phyloP scores from a whole-genome alignment of 92 coral and sea anemone genomes.

The Epizoanthus illoricatus region DNA sequence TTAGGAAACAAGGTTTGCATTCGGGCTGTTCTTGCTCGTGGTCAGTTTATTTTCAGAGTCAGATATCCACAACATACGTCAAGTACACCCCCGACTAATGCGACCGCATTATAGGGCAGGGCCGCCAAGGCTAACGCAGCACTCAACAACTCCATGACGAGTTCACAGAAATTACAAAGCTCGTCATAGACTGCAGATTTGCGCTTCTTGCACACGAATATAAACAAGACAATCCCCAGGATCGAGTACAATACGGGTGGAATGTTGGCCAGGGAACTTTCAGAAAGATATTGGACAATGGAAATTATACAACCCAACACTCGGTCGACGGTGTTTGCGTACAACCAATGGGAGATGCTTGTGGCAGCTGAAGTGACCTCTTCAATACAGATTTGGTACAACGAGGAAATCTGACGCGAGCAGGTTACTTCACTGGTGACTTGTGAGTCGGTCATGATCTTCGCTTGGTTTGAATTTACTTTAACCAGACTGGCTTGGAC shows the following conservation, averaged over 20 bases:
- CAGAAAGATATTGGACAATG: neutral
- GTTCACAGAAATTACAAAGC: slow-evolving; percentile 40
- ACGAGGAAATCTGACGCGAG: neutral
- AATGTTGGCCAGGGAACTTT: neutral
- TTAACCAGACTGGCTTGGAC: no score
- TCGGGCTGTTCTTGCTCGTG: no score
- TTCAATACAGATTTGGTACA: neutral
- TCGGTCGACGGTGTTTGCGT: slow-evolving; percentile 9
- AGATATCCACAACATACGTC: slow-evolving; percentile 50
- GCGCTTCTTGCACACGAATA: slow-evolving; percentile 29
- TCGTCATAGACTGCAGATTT: slow-evolving; percentile 40
- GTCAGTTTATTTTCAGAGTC: slow-evolving; percentile 26
- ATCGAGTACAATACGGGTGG: neutral
- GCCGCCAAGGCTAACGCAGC: slow-evolving; percentile 55
- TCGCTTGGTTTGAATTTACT: no score
- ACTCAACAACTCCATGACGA: slow-evolving; percentile 50
- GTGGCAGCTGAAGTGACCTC: neutral
- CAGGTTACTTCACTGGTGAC: neutral
- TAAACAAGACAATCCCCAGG: slow-evolving; percentile 23
- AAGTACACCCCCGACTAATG: slow-evolving; percentile 49
- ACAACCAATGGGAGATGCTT: neutral
- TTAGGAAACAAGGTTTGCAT: no score
- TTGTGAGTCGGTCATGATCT: slow-evolving; percentile 5
- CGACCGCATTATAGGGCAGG: slow-evolving; percentile 40
- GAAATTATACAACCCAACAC: neutral